Conservation (phyloP, 1,140 invertebrate genomes). For the Neuroterus valhalla region DNA sequence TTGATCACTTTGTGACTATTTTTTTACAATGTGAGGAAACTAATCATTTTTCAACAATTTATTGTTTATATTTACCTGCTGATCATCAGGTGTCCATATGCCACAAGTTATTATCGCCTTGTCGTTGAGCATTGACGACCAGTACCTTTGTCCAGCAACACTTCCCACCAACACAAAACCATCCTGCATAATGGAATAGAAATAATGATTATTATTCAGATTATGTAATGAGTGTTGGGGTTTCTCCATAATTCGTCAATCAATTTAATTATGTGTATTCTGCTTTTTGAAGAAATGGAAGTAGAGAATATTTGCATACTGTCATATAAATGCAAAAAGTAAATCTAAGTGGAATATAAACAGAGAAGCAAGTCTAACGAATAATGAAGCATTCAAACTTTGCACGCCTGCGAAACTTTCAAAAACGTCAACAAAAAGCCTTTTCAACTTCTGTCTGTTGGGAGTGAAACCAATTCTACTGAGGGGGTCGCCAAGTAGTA, state of each 20-base stretch:
- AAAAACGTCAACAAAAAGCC: slow-evolving; percentile 4
- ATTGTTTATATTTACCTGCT: slow-evolving; percentile 80
- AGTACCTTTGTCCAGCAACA: slow-evolving; percentile 97
- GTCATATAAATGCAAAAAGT: neutral
- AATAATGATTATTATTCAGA: slow-evolving; percentile 33
- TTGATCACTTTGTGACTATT: no score
- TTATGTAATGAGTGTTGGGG: neutral
- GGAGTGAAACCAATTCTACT: no score
- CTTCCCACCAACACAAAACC: slow-evolving; percentile 97
- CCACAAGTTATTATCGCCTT: slow-evolving; percentile 96
- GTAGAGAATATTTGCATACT: no score
- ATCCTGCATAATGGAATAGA: slow-evolving; percentile 78
- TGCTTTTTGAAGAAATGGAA: no score
- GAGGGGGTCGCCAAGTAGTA: neutral
- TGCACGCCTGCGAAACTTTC: slow-evolving; percentile 8
- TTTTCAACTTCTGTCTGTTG: neutral
- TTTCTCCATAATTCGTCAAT: no score
- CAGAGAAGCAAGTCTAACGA: neutral
- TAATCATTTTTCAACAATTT: no score
- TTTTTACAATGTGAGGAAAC: no score
- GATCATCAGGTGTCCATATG: slow-evolving; percentile 98
- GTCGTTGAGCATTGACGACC: slow-evolving; percentile 97
- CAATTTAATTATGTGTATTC: no score
- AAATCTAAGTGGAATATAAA: neutral
- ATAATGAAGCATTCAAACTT: slow-evolving; percentile 10